phyloP scores from a whole-genome alignment of 2,113 vertebrate genomes.

The Tinamus guttatus region DNA sequence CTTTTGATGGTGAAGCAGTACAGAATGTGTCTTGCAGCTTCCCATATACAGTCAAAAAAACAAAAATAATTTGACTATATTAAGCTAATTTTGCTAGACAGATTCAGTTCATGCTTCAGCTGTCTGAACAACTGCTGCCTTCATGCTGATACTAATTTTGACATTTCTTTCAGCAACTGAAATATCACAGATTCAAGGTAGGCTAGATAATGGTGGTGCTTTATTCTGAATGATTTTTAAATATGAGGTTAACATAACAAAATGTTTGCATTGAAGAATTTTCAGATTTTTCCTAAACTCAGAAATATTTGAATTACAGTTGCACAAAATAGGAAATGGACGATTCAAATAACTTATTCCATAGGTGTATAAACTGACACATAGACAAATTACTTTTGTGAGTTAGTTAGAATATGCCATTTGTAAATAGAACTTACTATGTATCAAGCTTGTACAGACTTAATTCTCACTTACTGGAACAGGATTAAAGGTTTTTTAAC shows the following conservation, averaged over 20 bases:
- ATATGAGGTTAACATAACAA: neutral
- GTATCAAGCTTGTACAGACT: neutral
- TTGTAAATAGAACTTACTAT: neutral
- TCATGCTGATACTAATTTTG: conserved; percentile 70
- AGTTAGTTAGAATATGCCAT: neutral
- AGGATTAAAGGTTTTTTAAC: neutral
- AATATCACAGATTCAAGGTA: conserved; percentile 69
- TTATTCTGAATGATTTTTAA: conserved; percentile 60
- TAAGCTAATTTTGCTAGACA: conserved; percentile 78
- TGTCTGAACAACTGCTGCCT: conserved; percentile 72
- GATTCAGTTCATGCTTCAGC: conserved; percentile 79
- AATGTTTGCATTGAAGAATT: neutral
- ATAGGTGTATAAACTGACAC: neutral
- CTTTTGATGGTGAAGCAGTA: neutral
- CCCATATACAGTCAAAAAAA: conserved; percentile 64
- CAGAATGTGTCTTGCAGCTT: neutral
- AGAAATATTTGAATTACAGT: neutral
- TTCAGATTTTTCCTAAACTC: neutral
- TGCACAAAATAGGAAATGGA: neutral
- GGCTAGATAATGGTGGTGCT: conserved; percentile 14
- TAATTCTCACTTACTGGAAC: neutral
- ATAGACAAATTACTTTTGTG: neutral
- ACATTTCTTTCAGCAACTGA: conserved; percentile 75
- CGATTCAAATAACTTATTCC: neutral
- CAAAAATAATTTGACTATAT: conserved; percentile 71